phyloP scores from a whole-genome alignment of 2,113 vertebrate species.

The Sapayoa aenigma region DNA sequence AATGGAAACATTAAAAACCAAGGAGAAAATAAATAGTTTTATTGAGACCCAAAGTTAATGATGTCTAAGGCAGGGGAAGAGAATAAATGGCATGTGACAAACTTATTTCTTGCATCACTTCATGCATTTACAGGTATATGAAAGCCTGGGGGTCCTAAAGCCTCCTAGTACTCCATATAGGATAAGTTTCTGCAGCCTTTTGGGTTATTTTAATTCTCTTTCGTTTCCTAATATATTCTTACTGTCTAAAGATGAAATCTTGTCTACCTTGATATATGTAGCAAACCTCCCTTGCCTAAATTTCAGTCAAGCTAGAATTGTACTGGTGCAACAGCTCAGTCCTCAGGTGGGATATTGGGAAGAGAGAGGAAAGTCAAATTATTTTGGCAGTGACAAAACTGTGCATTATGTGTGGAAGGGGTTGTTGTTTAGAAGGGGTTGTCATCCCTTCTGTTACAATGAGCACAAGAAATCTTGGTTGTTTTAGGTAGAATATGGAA shows the following conservation, averaged over 20 bases:
- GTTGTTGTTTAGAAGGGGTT: not conserved
- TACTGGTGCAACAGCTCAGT: not conserved
- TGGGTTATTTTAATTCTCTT: not conserved
- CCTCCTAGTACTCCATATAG: not conserved
- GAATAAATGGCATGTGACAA: not conserved
- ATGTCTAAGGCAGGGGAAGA: not conserved
- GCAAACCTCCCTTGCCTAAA: fast-evolving
- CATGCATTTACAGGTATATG: not conserved
- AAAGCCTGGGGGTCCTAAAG: not conserved
- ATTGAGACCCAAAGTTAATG: not conserved
- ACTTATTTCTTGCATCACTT: not conserved
- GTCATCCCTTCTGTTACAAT: not conserved
- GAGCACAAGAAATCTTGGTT: not conserved
- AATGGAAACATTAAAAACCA: not conserved
- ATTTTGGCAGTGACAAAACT: not conserved
- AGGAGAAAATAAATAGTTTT: not conserved
- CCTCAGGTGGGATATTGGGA: not conserved
- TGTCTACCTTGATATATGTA: not conserved
- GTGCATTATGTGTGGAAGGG: not conserved
- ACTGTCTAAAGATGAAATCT: not conserved
- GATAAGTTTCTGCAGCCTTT: not conserved
- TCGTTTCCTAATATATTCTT: not conserved
- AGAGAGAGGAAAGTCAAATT: not conserved
- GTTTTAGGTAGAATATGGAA: not conserved
- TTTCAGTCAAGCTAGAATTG: not conserved